Conservation (phyloP, 2,888 invertebrate genomes). For the Autographa gamma region DNA sequence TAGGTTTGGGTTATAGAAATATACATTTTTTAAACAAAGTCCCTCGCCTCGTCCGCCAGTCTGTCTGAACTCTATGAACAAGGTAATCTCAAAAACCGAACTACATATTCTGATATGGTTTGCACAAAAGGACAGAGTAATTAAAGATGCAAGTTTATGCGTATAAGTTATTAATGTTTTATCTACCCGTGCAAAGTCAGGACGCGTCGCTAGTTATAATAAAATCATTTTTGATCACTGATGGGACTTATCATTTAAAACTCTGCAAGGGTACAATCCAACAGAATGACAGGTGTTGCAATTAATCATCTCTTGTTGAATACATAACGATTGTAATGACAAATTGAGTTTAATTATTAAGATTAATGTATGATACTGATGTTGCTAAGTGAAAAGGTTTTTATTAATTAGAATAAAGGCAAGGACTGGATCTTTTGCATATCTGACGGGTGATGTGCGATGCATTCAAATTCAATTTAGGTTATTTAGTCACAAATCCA, state of each 20-base stretch:
- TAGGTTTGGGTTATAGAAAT: too few species aligned
- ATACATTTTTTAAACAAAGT: too few species aligned
- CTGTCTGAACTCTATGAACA: too few species aligned
- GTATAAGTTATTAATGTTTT: too few species aligned
- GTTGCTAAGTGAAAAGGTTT: slow-evolving; percentile 29
- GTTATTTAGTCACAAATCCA: too few species aligned
- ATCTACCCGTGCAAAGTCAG: too few species aligned
- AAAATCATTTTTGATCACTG: not conserved
- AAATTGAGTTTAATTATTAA: slow-evolving; percentile 37
- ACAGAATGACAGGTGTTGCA: slow-evolving; percentile 33
- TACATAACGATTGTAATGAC: slow-evolving; percentile 21
- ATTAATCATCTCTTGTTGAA: slow-evolving; percentile 28
- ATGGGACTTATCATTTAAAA: not conserved
- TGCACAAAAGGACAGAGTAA: too few species aligned
- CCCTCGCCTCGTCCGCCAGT: too few species aligned
- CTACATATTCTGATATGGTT: too few species aligned
- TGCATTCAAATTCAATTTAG: not conserved
- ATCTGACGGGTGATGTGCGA: not conserved
- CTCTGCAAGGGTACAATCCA: not conserved
- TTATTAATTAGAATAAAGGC: slow-evolving; percentile 5
- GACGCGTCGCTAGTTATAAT: too few species aligned
- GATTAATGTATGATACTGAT: slow-evolving; percentile 21
- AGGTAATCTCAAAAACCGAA: too few species aligned
- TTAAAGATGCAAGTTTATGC: too few species aligned
- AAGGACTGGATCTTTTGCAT: not conserved